Conservation (phyloP, 2,113 vertebrate genomes). For the Oxyruncus cristatus region DNA sequence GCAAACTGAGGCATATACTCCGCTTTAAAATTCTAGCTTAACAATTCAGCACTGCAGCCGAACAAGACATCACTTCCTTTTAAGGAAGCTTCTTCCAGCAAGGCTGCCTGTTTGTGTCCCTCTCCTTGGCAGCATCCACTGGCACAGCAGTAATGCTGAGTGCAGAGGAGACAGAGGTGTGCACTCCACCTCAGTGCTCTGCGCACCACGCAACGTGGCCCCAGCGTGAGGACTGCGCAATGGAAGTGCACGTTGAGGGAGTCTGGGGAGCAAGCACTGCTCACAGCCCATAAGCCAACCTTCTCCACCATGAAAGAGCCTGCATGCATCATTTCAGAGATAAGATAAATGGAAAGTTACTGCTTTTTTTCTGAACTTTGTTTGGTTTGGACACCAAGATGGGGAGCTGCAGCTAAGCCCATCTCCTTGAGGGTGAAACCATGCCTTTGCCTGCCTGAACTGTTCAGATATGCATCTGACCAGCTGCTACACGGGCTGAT, state of each 20-base stretch:
- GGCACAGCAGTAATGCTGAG: not conserved
- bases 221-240: accelerated
- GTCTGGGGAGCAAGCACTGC: accelerated
- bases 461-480: not conserved
- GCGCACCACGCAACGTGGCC: accelerated
- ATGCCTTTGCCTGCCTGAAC: not conserved
- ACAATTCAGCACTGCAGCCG: not conserved
- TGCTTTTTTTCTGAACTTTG: not conserved
- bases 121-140: accelerated
- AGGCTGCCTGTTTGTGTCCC: not conserved
- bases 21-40: not conserved
- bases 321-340: not conserved
- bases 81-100: not conserved
- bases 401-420: not conserved
- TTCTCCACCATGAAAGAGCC: not conserved
- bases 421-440: not conserved
- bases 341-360: accelerated
- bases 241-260: not conserved
- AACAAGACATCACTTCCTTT: not conserved
- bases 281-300: not conserved
- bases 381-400: not conserved
- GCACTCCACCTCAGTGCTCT: not conserved
- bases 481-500: accelerated
- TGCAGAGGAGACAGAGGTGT: accelerated
- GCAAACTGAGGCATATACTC: not conserved